Base-by-base conservation (phyloP, 2,888 invertebrate species). In the Platypus cylindrus region DNA sequence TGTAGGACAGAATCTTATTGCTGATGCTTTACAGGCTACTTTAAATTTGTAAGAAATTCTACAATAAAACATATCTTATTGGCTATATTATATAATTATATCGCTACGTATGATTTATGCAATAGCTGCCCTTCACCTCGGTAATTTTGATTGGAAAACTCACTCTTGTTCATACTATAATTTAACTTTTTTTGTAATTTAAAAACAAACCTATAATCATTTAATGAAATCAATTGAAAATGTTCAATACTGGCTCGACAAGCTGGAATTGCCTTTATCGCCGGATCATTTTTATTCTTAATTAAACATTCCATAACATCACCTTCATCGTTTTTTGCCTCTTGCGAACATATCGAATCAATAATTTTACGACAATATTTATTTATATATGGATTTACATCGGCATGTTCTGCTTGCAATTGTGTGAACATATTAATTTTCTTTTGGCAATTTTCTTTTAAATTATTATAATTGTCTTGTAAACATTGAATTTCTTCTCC, bases 211-310 rank as follows among this genome's bases (percentile, higher is more conserved):
- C 80, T 81, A 61, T 89, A 93, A 63, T 90, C 89, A 60, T 93
- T 89, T 45, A 97, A 59, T 2, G 89, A 82, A 41, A 94, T 83
- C 40, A 98, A 67, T 63, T 98, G 97, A 56, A 94, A 93, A 66
- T 98, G 97, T 63, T 97, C 95, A 31, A 98, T 82, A 40, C 91
- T 90, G 22, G 86, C 85, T 44, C 82, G 72, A 61, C 97, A 97
- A 60, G 91, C 89, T 41, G 64, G 66, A 55, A 82, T 80, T 12
- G 75, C 69, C 50, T 80, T 76, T 52, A 89, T 73, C 51, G 82
- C 76, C 3, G 79, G 74, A 50, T 87, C 81, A 59, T 89, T 89
- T 64, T 95, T 97, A 58, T 91, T 83, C 22, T 78, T 67, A 37
- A 95, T 85, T 32, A 98, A 69, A 62, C 97, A 98, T 40, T 91